Percentiles rank a stretch among this genome's conserved stretches.
Conservation (phyloP, 2,888 invertebrate genomes). For the Nasonia oneida region DNA sequence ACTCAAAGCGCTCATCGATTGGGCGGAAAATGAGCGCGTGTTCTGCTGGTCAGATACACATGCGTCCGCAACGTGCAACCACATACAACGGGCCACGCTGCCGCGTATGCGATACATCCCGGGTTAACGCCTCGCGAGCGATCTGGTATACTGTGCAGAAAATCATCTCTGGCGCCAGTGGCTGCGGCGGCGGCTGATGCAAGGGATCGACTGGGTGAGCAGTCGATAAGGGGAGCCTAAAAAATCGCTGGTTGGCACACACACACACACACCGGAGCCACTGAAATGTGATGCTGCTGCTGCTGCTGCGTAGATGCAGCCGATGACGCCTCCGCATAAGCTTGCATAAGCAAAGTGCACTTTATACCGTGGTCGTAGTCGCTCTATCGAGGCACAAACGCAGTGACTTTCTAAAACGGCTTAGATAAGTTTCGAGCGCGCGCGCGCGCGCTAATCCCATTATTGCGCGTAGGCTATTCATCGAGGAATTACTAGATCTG, state of each 20-base stretch:
- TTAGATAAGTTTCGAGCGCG: neutral
- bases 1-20: neutral
- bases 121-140: constrained; percentile 2
- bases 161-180: constrained; percentile 19
- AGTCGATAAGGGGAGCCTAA: neutral
- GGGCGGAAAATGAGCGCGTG: neutral
- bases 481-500: neutral
- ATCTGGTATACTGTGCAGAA: neutral
- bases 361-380: no score
- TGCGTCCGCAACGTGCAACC: neutral
- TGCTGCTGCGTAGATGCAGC: neutral
- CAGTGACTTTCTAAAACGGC: no score
- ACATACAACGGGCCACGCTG: neutral
- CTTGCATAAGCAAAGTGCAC: no score
- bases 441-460: neutral
- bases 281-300: neutral
- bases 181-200: neutral
- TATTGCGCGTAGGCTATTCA: neutral
- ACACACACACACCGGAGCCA: neutral
- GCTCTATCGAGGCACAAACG: no score
- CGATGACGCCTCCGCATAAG: no score
- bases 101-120: neutral
- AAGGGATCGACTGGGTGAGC: neutral
- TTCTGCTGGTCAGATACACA: neutral
- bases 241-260: constrained; percentile 1